Conservation (phyloP, 2,797 vertebrate genomes). For the Intellagama lesueurii region DNA sequence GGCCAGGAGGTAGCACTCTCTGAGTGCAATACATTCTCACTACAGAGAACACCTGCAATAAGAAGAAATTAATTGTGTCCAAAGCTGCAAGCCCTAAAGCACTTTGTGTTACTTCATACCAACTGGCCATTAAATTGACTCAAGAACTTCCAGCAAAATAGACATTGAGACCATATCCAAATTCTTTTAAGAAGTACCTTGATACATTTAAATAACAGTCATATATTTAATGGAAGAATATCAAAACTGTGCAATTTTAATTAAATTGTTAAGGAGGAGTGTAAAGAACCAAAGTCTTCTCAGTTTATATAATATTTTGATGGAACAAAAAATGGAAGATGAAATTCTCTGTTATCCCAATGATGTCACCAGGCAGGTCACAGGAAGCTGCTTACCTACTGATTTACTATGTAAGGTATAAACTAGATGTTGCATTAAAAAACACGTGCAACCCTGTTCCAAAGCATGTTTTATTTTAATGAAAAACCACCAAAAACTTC, state of each 20-base stretch:
- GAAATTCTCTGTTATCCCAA: neutral
- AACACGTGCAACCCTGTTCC: neutral
- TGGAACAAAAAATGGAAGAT: neutral
- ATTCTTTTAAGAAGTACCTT: neutral
- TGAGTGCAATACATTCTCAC: slow-evolving; percentile 61
- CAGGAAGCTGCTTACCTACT: neutral
- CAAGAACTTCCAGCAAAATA: neutral
- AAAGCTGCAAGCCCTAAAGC: neutral
- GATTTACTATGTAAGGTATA: too few relatives aligned
- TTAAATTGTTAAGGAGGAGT: neutral
- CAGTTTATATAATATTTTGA: neutral
- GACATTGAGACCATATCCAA: neutral
- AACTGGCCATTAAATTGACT: neutral
- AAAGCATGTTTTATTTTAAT: neutral
- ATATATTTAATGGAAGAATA: neutral
- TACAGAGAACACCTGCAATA: slow-evolving; percentile 57
- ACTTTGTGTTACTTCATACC: neutral
- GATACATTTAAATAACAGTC: neutral
- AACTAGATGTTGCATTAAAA: neutral
- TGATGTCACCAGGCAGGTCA: neutral
- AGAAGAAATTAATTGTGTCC: neutral
- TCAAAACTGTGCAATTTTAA: neutral
- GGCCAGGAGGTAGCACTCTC: slow-evolving; percentile 46
- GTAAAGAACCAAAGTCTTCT: neutral
- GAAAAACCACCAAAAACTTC: neutral